Evolutionary conservation across 2,113 vertebrate species (phyloP).

Genomic region (Dermatemys mawii): DNA sequence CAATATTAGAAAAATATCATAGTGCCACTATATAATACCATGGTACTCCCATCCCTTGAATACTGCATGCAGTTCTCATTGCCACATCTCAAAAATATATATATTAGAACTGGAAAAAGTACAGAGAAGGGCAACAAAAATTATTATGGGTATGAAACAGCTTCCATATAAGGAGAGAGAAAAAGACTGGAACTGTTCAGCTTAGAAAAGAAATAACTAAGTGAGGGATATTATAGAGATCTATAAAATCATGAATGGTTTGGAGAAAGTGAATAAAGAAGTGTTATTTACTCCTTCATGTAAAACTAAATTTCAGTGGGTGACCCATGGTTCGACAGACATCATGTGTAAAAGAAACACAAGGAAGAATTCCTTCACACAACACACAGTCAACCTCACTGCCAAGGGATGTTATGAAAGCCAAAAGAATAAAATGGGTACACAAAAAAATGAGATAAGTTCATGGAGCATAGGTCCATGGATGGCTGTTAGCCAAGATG

Average conservation of each 20-base stretch:
- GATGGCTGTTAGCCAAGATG: background rate
- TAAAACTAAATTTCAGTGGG: background rate
- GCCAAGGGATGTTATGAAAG: background rate
- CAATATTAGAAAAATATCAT: too few species aligned
- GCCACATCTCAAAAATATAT: too few species aligned
- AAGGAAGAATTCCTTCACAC: background rate
- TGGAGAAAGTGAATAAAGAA: background rate
- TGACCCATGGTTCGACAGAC: background rate
- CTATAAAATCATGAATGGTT: background rate
- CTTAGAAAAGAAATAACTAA: too few species aligned
- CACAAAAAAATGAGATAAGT: background rate
- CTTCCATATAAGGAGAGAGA: too few species aligned
- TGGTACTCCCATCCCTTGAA: too few species aligned
- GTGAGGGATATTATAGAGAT: background rate
- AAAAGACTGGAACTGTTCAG: too few species aligned
- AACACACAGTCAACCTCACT: background rate
- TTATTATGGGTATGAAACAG: too few species aligned
- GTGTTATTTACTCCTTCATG: background rate
- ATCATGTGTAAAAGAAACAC: background rate
- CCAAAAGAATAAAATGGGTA: background rate
- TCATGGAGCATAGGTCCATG: background rate
- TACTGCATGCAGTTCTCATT: too few species aligned
- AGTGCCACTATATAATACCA: too few species aligned
- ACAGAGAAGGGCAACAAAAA: too few species aligned
- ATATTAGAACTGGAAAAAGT: too few species aligned